Evolutionary conservation across 1,140 invertebrate species (phyloP).

Genomic region (Drosophila willistoni): DNA sequence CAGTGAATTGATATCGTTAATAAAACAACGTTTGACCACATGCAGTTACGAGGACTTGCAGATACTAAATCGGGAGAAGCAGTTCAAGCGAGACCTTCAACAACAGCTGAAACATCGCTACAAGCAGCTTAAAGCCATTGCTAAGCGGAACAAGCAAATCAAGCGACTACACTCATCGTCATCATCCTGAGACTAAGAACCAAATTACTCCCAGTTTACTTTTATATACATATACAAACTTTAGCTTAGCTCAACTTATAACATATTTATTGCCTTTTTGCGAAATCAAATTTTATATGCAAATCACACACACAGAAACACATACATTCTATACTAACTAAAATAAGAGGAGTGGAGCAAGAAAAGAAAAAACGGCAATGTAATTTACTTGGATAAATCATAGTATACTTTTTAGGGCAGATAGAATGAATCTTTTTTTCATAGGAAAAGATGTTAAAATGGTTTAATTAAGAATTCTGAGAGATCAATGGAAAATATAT

Average conservation of each 20-base stretch:
- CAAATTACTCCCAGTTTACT: conserved; percentile 17
- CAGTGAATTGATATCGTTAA: conserved; percentile 44
- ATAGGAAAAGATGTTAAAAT: too few species aligned
- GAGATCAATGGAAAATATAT: too few species aligned
- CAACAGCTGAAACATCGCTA: conserved; percentile 49
- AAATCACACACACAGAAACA: conserved; percentile 25
- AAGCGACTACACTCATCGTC: conserved; percentile 15
- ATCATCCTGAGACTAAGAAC: too few species aligned
- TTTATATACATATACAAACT: conserved; percentile 15
- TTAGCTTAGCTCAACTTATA: conserved; percentile 35
- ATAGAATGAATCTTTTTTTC: background rate
- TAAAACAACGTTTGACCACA: conserved; percentile 45
- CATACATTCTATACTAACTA: background rate
- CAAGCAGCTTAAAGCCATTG: conserved; percentile 48
- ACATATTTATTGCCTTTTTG: conserved; percentile 34
- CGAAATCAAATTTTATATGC: conserved; percentile 61
- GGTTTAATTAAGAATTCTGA: too few species aligned
- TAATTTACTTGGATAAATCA: background rate
- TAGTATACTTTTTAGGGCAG: conserved; percentile 1
- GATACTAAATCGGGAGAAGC: conserved; percentile 51
- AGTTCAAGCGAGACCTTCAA: conserved; percentile 53
- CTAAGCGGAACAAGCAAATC: conserved; percentile 27
- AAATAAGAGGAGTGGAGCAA: background rate
- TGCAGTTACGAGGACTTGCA: conserved; percentile 62
- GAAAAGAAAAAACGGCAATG: background rate